Evolutionary conservation across 1,140 invertebrate genomes (phyloP), one percentile per base, ranked within the genome.

Genomic region (Drosophila quadrilineata): DNA sequence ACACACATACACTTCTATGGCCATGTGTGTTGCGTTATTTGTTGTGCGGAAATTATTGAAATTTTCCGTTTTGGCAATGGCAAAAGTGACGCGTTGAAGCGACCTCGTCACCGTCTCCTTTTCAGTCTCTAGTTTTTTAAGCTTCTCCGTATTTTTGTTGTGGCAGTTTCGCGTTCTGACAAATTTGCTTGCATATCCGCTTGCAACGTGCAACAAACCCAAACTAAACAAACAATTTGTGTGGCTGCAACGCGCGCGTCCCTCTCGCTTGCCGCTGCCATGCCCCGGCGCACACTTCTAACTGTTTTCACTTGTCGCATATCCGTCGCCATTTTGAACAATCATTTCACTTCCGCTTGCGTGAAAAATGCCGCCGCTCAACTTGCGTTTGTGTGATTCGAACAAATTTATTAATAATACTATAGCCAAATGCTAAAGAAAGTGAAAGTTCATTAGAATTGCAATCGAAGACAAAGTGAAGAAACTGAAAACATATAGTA

Each of bases 31-130:
- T 70, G 53, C 57, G 66, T 60, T 77, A 66, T 69, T 77, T 82
- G 74, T 82, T 75, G 60, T 84, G 76, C 84, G 84, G 84, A 87
- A 87, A 87, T 87, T 87, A 82, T 82, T 77, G 84, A 87, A 87
- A 87, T 87, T 87, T 84, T 71, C 64, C 71, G n/a, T 87, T 86
- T 85, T 84, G 71, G 49, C 40, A 35, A 74, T 60, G 77, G 24
- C 60, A 49, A 71, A n/a, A 71, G 62, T 59, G 72, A 67, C 68
- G 68, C 68, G 68, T 53, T 49, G 49, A 31, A 29, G 53, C 41
- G 38, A 36, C 17, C 49, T n/a, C 43, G 53, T 57, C 56, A 46
- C 33, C 56, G 35, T 52, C 54, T 38, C 67, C 38, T 40, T 50
- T 24, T 43, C 50, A n/a, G n/a, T n/a, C n/a, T n/a, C 43, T 56